Percentiles rank a stretch among this genome's conserved stretches.
Conservation (phyloP, 2,797 vertebrate species). For the Sebastes melanostomus region DNA sequence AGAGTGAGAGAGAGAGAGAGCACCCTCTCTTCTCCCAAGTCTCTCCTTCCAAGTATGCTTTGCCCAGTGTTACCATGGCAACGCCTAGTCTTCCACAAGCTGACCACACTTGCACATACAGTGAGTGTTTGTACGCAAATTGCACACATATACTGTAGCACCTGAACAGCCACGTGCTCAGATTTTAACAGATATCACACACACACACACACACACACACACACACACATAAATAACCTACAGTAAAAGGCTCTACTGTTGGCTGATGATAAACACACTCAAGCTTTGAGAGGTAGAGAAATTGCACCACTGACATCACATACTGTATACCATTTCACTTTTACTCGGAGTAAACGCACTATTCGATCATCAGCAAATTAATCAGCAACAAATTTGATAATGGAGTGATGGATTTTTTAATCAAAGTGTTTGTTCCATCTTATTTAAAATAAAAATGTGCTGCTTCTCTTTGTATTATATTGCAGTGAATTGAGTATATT, state of each 20-base stretch:
- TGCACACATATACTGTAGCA: conserved; percentile 22
- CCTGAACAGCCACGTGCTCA: conserved; percentile 7
- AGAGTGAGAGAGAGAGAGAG: conserved; percentile 12
- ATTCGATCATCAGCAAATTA: background rate
- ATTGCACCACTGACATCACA: background rate
- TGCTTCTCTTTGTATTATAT: background rate
- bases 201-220: background rate
- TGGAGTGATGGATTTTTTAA: background rate
- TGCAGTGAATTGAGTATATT: background rate
- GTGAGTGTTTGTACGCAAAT: background rate
- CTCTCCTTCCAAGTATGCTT: conserved; percentile 55
- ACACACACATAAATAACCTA: background rate
- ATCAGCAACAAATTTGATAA: background rate
- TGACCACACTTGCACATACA: conserved; percentile 46
- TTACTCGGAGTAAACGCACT: background rate
- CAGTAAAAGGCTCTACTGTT: background rate
- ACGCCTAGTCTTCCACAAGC: conserved; percentile 57
- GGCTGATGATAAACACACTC: conserved; percentile 5
- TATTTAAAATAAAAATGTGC: background rate
- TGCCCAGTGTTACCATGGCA: conserved; percentile 71
- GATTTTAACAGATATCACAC: background rate
- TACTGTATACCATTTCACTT: background rate
- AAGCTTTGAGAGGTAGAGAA: background rate
- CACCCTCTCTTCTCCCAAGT: conserved; percentile 49
- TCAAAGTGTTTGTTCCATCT: background rate